phyloP scores from a whole-genome alignment of 1,140 invertebrate species.

The Apis florea region DNA sequence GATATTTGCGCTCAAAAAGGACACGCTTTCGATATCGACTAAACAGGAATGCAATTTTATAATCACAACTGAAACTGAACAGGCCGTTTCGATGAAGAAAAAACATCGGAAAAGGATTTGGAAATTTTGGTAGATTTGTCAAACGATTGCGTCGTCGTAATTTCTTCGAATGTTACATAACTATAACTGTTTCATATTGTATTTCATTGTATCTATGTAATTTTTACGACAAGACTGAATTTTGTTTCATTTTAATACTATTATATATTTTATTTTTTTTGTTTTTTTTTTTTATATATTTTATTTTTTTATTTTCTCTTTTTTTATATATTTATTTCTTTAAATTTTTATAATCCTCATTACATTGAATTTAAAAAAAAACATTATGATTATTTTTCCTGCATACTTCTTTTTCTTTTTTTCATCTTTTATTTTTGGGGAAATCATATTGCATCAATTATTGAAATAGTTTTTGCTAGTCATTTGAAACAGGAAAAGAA shows the following conservation, averaged over 20 bases:
- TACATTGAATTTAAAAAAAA: too few species aligned
- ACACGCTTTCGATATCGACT: neutral
- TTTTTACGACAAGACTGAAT: constrained; percentile 9
- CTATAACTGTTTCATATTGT: neutral
- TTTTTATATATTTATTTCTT: too few species aligned
- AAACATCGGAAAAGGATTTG: constrained; percentile 52
- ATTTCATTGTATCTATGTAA: neutral
- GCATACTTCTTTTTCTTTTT: neutral
- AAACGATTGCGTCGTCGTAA: too few species aligned
- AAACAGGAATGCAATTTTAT: neutral
- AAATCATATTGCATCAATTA: neutral
- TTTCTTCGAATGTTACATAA: neutral
- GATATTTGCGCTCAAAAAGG: neutral
- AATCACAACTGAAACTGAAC: neutral
- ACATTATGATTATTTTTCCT: too few species aligned
- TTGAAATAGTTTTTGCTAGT: neutral
- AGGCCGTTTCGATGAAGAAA: neutral
- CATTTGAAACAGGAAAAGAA: neutral
- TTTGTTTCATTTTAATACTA: neutral
- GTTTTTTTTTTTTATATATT: too few species aligned
- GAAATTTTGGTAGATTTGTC: constrained; percentile 64
- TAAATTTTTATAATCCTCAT: too few species aligned
- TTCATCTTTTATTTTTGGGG: constrained; percentile 6
- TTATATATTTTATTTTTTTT: neutral
- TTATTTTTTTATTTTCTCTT: neutral